These are phyloP conservation scores for Harpalus rufipes DNA, from an alignment of 2,888 invertebrate species.

Conservation along the genomic window DNA sequence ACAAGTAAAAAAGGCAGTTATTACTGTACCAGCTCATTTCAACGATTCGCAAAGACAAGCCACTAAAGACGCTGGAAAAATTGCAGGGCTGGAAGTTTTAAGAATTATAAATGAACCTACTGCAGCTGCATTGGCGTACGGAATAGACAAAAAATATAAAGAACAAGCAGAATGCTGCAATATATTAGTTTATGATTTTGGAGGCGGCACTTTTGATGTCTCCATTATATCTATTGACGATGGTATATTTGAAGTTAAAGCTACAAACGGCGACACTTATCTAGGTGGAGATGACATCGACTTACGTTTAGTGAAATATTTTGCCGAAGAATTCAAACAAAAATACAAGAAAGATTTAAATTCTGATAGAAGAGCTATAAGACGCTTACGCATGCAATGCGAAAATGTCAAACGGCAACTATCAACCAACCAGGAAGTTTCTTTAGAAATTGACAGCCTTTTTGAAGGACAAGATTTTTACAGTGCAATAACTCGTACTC, in stretches of 20 bases:
- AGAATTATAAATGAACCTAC: conserved; percentile 93
- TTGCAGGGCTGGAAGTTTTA: conserved; percentile 90
- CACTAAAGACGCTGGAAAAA: conserved; percentile 92
- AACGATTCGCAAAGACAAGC: conserved; percentile 91
- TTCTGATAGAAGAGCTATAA: conserved; percentile 89
- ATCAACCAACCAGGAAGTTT: conserved; percentile 87
- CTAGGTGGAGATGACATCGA: conserved; percentile 93
- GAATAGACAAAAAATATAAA: conserved; percentile 86
- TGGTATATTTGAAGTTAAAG: conserved; percentile 91
- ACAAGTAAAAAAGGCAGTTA: conserved; percentile 87
- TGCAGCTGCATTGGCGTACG: conserved; percentile 91
- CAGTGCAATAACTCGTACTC: conserved; percentile 92
- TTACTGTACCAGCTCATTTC: conserved; percentile 91
- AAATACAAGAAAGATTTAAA: conserved; percentile 91
- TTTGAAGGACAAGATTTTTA: conserved; percentile 95
- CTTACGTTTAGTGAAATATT: conserved; percentile 89
- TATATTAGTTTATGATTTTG: conserved; percentile 85
- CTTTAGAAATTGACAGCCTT: conserved; percentile 93
- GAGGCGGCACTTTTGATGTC: conserved; percentile 94
- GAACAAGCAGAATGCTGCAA: conserved; percentile 82
- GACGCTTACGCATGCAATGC: conserved; percentile 92
- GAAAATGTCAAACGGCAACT: conserved; percentile 89
- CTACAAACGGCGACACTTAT: conserved; percentile 93
- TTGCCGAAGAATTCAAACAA: conserved; percentile 91
- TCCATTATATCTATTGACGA: conserved; percentile 94